These are phyloP conservation scores for Hemichromis elongatus DNA, from an alignment of 2,113 vertebrate species.

Conservation along the genomic window DNA sequence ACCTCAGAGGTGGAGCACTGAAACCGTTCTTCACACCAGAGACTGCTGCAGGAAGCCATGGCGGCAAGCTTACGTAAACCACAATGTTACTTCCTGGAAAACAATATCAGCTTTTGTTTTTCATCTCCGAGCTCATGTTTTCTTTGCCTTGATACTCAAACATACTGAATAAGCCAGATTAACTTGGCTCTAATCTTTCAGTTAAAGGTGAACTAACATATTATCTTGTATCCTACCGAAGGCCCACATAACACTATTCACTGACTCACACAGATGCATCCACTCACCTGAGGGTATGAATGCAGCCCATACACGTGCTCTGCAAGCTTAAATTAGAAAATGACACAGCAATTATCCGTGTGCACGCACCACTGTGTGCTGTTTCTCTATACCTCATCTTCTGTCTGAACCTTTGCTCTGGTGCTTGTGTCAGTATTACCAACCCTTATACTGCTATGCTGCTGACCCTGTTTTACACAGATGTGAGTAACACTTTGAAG, in stretches of 20 bases:
- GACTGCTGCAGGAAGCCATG: not conserved
- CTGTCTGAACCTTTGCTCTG: not conserved
- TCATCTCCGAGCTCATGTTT: not conserved
- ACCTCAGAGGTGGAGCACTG: not conserved
- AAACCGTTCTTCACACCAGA: not conserved
- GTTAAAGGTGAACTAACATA: not conserved
- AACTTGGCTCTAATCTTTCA: not conserved
- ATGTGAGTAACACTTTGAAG: not conserved
- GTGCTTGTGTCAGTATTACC: not conserved
- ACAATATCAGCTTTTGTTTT: not conserved
- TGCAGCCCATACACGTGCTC: not conserved
- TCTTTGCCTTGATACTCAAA: not conserved
- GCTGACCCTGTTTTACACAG: not conserved
- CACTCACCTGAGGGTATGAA: not conserved
- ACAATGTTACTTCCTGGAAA: conserved; percentile 22
- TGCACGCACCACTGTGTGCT: not conserved
- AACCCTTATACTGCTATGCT: not conserved
- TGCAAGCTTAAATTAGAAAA: not conserved
- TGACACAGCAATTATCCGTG: not conserved
- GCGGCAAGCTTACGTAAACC: conserved; percentile 5
- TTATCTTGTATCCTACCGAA: not conserved
- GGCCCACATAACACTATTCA: not conserved
- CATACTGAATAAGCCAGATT: not conserved
- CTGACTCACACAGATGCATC: not conserved
- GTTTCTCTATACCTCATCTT: not conserved